phyloP scores from a whole-genome alignment of 2,888 invertebrate genomes.

The Malthinus flaveolus region DNA sequence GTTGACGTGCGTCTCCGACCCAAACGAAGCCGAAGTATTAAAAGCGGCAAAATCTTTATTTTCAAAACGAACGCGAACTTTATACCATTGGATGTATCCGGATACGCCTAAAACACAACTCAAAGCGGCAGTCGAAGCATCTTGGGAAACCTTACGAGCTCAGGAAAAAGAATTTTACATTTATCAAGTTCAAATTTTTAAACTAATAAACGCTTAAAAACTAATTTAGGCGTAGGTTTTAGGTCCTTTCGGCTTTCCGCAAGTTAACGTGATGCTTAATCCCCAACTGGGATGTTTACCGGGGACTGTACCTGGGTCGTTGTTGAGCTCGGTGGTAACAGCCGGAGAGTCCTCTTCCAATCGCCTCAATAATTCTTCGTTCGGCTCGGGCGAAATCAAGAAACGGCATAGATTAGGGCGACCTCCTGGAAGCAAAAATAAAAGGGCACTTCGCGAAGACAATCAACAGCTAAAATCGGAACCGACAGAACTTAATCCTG shows the following conservation, averaged over 20 bases:
- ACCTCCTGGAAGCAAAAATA: constrained; percentile 41
- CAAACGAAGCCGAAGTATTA: constrained; percentile 46
- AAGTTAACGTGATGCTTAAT: constrained; percentile 53
- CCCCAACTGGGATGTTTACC: constrained; percentile 51
- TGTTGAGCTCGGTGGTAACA: constrained; percentile 21
- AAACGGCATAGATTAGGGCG: constrained; percentile 38
- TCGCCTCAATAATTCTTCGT: too few relatives aligned
- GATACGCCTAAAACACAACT: constrained; percentile 52
- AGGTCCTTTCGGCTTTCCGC: constrained; percentile 51
- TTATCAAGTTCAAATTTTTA: constrained; percentile 47
- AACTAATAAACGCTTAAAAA: not conserved
- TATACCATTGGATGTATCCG: constrained; percentile 57
- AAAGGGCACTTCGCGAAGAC: constrained; percentile 27
- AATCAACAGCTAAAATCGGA: constrained; percentile 22
- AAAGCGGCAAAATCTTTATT: constrained; percentile 55
- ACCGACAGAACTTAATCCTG: constrained; percentile 35
- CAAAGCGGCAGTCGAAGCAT: constrained; percentile 50
- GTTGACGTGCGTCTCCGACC: not conserved
- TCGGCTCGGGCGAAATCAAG: constrained; percentile 11
- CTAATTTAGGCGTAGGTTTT: constrained; percentile 43
- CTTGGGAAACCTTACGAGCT: constrained; percentile 52
- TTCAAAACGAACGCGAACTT: constrained; percentile 54
- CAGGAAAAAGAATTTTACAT: constrained; percentile 55
- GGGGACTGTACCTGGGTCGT: constrained; percentile 38
- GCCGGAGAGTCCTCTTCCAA: constrained; percentile 27